Base-by-base conservation (phyloP, 2,797 vertebrate genomes). In the Sebastolobus alascanus region DNA sequence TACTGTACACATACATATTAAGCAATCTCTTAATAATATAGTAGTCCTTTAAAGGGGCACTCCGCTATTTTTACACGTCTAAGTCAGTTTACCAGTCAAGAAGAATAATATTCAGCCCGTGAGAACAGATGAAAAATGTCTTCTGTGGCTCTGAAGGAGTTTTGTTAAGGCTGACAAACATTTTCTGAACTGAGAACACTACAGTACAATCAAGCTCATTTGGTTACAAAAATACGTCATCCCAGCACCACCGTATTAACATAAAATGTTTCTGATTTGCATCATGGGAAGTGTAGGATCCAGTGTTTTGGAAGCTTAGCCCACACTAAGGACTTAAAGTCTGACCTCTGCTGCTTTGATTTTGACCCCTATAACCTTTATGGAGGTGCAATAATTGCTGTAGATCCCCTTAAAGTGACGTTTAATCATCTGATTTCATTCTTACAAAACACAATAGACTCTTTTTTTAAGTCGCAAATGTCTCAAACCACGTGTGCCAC, bases 321-420 rank as follows among this genome's bases (percentile, higher is more conserved):
- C 8, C 8, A 58, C 8, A n/a, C 5, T 2, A 1, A 14, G 10
- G 40, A 25, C 2, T 10, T 6, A 37, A 38, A 50, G 8, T 43
- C 18, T 37, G 13, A 12, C 72, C 43, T 75, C 58, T 68, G 40
- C 37, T 63, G 16, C 6, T 68, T 43, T 67, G n/a, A 68, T 27
- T 54, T n/a, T 65, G n/a, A 61, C 55, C 40, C 16, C 13, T 4
- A 27, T 25, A 56, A 43, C 40, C 11, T 3, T 37, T 10, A 18
- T 55, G 10, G 33, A 27, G 7, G n/a, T 35, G 25, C 38, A 20
- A 33, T 63, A 33, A 58, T 13, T 38, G 8, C 7, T 38, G 1
- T 25, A 25, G 5, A 56, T 14, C 27, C 35, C 16, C 9, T 79
- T 79, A 38, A 50, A 82, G 20, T n/a, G 3, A 61, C 7, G 7